A percentile compares a stretch with the other conserved stretches of the same genome.
Evolutionary conservation across 2,888 invertebrate genomes (phyloP).

Genomic region (Cerastoderma edule): DNA sequence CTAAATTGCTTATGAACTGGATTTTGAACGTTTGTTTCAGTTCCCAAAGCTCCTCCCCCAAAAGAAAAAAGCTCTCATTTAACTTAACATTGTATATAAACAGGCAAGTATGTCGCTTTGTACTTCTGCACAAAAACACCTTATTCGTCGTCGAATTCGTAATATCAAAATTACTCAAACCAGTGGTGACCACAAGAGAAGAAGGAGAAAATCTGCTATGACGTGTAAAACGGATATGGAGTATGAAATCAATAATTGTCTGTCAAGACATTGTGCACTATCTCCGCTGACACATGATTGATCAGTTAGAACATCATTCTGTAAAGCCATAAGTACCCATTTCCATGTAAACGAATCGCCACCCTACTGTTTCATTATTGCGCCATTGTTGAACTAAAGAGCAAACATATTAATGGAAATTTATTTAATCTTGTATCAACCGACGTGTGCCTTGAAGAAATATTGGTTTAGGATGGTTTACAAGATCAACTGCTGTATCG

Average conservation of each 20-base stretch:
- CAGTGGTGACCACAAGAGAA: not conserved
- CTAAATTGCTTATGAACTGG: too few species aligned
- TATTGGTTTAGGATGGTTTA: slow-evolving; percentile 22
- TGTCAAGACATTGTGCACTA: not conserved
- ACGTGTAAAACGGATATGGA: too few species aligned
- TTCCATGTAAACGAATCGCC: slow-evolving; percentile 20
- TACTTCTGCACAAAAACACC: too few species aligned
- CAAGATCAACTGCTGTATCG: slow-evolving; percentile 22
- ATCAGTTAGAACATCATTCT: slow-evolving; percentile 20
- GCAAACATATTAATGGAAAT: slow-evolving; percentile 54
- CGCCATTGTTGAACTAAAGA: slow-evolving; percentile 25
- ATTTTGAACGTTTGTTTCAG: too few species aligned
- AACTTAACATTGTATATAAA: too few species aligned
- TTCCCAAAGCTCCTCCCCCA: too few species aligned
- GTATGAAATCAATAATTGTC: slow-evolving; percentile 1
- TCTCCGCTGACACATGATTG: not conserved
- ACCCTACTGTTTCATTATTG: slow-evolving; percentile 14
- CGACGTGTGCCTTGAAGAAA: slow-evolving; percentile 33
- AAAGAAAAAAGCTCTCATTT: too few species aligned
- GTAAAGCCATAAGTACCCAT: slow-evolving; percentile 10
- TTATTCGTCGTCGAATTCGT: too few species aligned
- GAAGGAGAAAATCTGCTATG: not conserved
- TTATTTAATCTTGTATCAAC: slow-evolving; percentile 44
- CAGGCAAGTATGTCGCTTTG: too few species aligned
- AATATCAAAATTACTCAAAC: too few species aligned